Evolutionary conservation across 2,888 invertebrate genomes (phyloP).

Genomic region (Oligia fasciuncula): DNA sequence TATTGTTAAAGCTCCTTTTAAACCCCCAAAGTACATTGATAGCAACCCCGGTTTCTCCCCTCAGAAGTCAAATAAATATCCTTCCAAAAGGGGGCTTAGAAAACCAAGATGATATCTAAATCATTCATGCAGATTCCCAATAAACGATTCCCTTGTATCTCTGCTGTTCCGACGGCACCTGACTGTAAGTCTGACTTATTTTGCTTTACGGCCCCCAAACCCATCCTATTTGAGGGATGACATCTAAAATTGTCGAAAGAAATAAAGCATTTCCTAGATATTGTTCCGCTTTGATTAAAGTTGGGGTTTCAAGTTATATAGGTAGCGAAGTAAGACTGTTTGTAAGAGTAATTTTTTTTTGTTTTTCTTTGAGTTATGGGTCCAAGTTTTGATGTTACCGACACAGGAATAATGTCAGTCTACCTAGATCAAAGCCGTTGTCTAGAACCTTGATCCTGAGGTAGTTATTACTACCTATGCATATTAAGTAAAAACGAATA

Average conservation of each 20-base stretch:
- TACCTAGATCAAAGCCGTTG: not conserved
- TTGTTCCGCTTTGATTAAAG: slow-evolving; percentile 50
- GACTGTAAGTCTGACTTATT: slow-evolving; percentile 63
- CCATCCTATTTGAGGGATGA: slow-evolving; percentile 47
- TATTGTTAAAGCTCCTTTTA: slow-evolving; percentile 8
- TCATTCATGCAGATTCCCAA: slow-evolving; percentile 58
- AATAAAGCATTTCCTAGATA: slow-evolving; percentile 43
- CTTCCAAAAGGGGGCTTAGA: slow-evolving; percentile 33
- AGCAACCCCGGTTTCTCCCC: slow-evolving; percentile 20
- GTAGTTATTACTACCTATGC: too few relatives aligned
- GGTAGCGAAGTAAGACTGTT: not conserved
- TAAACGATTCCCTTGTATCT: slow-evolving; percentile 54
- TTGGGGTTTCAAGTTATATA: slow-evolving; percentile 13
- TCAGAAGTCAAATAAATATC: slow-evolving; percentile 35
- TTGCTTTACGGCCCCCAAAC: slow-evolving; percentile 47
- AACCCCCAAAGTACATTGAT: slow-evolving; percentile 14
- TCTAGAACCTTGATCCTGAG: not conserved
- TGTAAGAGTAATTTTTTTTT: not conserved
- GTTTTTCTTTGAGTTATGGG: not conserved
- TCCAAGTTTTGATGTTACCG: slow-evolving; percentile 13
- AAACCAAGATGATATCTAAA: slow-evolving; percentile 53
- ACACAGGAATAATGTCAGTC: not conserved
- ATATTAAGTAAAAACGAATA: not conserved
- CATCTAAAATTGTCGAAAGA: slow-evolving; percentile 55
- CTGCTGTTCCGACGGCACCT: slow-evolving; percentile 37